Conservation (phyloP, 2,113 vertebrate species). For the Mesoclemmys tuberculata region DNA sequence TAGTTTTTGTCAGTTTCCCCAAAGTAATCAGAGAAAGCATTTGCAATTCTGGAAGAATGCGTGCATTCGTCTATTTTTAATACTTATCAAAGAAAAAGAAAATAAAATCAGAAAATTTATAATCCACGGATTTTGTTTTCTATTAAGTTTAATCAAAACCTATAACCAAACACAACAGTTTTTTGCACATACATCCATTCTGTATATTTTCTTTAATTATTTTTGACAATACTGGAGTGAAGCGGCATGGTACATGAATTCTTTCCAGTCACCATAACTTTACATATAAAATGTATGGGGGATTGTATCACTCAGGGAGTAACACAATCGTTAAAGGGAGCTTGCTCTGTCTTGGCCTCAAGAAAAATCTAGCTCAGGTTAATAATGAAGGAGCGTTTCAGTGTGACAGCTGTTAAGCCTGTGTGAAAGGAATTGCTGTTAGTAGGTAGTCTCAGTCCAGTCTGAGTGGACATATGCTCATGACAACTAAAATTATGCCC, state of each 20-base stretch:
- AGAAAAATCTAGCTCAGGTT: not conserved
- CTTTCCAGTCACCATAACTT: not conserved
- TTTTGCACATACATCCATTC: not conserved
- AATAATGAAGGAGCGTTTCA: not conserved
- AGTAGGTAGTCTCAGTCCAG: not conserved
- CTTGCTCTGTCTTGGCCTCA: not conserved
- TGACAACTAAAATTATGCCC: not conserved
- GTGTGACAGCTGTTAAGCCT: not conserved
- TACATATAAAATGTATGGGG: not conserved
- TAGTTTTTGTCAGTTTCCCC: not conserved
- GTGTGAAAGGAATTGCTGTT: not conserved
- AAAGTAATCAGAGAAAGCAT: not conserved
- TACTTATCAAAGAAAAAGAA: constrained; percentile 10
- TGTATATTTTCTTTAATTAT: not conserved
- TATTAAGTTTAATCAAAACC: not conserved
- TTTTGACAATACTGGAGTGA: not conserved
- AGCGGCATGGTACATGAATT: not conserved
- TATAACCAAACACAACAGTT: not conserved
- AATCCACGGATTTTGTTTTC: not conserved
- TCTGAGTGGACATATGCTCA: not conserved
- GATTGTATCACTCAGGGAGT: not conserved
- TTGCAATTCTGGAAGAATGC: not conserved
- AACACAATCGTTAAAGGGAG: not conserved
- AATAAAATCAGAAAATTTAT: not conserved
- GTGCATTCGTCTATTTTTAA: not conserved